phyloP scores from a whole-genome alignment of 2,113 vertebrate genomes.

The Carassius auratus region DNA sequence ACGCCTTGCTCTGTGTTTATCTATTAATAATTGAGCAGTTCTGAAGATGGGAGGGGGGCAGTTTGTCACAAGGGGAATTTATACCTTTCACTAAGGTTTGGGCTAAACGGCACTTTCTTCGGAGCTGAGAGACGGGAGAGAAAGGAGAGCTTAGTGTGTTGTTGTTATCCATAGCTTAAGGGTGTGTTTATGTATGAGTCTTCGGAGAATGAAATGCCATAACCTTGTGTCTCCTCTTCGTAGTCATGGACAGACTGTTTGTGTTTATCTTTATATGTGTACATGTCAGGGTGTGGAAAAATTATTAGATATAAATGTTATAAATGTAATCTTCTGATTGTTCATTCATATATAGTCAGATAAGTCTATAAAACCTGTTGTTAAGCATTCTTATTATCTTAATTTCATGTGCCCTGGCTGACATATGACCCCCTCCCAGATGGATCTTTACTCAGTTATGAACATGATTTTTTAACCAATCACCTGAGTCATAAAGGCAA shows the following conservation, averaged over 20 bases:
- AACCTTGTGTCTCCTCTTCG: constrained; percentile 34
- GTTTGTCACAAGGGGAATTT: constrained; percentile 62
- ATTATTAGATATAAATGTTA: background rate
- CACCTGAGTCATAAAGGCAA: background rate
- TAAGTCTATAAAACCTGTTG: background rate
- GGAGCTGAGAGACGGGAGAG: constrained; percentile 36
- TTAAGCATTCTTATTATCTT: background rate
- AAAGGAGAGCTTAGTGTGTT: constrained; percentile 29
- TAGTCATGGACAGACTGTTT: constrained; percentile 30
- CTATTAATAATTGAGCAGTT: constrained; percentile 76
- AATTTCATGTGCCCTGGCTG: background rate
- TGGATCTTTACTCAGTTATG: background rate
- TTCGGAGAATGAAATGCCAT: constrained; percentile 39
- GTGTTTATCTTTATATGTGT: constrained; percentile 10
- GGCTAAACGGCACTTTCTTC: constrained; percentile 65
- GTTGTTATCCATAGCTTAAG: constrained; percentile 56
- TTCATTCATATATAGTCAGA: background rate
- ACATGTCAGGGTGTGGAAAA: background rate
- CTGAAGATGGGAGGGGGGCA: constrained; percentile 63
- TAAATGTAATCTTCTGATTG: background rate
- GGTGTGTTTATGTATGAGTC: constrained; percentile 55
- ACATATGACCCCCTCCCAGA: background rate
- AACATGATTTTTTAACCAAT: background rate
- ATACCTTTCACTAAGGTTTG: constrained; percentile 62
- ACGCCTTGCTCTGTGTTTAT: constrained; percentile 73